Percentiles rank a stretch among this genome's conserved stretches.
phyloP scores from a whole-genome alignment of 2,797 vertebrate genomes.

The Heliangelus exortis region DNA sequence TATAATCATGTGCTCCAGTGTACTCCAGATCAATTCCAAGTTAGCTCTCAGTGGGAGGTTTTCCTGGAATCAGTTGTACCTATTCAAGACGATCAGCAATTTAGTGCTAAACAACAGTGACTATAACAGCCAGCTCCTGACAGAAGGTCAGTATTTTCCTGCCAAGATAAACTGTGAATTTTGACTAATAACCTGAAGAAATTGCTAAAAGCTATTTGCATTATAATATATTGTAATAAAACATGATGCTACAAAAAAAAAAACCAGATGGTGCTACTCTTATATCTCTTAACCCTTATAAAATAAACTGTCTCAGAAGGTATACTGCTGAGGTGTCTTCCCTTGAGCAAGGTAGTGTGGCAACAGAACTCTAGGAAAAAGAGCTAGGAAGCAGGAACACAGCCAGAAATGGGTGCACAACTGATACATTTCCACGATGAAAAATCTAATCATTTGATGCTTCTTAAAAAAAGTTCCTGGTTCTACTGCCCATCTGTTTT shows the following conservation, averaged over 20 bases:
- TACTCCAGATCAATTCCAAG: neutral
- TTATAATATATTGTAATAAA: slow-evolving; percentile 24
- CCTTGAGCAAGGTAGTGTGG: neutral
- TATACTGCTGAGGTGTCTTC: neutral
- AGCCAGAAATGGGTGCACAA: neutral
- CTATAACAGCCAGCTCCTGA: neutral
- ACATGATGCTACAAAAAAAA: neutral
- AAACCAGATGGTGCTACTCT: slow-evolving; percentile 35
- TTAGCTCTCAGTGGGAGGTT: neutral
- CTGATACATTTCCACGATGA: neutral
- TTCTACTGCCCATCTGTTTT: slow-evolving; percentile 7
- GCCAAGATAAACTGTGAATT: slow-evolving; percentile 7
- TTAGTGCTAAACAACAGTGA: neutral
- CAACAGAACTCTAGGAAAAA: neutral
- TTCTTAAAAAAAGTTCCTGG: neutral
- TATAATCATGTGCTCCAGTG: neutral
- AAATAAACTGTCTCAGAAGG: slow-evolving; percentile 32
- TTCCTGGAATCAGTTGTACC: neutral
- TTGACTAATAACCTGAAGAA: neutral
- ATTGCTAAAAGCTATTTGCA: slow-evolving; percentile 4
- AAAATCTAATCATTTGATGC: neutral
- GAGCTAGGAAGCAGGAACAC: neutral
- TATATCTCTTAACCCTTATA: slow-evolving; percentile 10
- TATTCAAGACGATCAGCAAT: neutral
- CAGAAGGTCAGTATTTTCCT: neutral